Evolutionary conservation across 1,140 invertebrate genomes (phyloP).

Genomic region (Hormaphis cornu): DNA sequence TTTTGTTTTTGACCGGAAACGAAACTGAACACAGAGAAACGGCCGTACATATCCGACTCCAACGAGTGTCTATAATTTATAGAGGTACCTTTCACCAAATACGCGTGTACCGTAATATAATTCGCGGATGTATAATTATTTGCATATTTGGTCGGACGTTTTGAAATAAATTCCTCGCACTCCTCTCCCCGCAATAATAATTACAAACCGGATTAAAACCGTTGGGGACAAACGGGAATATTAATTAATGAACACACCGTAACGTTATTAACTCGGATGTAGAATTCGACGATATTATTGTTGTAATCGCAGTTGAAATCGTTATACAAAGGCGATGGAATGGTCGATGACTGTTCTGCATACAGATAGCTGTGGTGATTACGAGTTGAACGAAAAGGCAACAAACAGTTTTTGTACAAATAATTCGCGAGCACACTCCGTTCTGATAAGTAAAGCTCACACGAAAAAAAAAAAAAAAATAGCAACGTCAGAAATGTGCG

Average conservation of each 20-base stretch:
- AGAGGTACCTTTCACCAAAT: constrained; percentile 8
- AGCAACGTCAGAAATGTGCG: no score
- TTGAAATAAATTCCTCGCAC: constrained; percentile 5
- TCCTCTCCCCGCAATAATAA: background rate
- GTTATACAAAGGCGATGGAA: background rate
- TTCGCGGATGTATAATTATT: constrained; percentile 14
- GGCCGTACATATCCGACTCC: no score
- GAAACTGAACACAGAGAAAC: no score
- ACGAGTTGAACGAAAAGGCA: no score
- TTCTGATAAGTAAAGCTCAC: no score
- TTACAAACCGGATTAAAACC: constrained; percentile 16
- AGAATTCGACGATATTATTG: constrained; percentile 1
- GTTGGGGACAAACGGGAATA: background rate
- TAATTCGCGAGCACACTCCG: no score
- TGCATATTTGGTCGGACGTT: background rate
- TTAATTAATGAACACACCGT: constrained; percentile 13
- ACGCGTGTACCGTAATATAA: constrained; percentile 12
- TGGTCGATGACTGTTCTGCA: background rate
- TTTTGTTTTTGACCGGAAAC: no score
- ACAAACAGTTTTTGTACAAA: no score
- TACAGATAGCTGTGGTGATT: no score
- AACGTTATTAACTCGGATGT: background rate
- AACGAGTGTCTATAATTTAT: no score
- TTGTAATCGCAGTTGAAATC: constrained; percentile 3
- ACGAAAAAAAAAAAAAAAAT: no score